These are phyloP conservation scores for Leistus spinibarbis DNA, from an alignment of 2,888 invertebrate genomes.

Conservation along the genomic window DNA sequence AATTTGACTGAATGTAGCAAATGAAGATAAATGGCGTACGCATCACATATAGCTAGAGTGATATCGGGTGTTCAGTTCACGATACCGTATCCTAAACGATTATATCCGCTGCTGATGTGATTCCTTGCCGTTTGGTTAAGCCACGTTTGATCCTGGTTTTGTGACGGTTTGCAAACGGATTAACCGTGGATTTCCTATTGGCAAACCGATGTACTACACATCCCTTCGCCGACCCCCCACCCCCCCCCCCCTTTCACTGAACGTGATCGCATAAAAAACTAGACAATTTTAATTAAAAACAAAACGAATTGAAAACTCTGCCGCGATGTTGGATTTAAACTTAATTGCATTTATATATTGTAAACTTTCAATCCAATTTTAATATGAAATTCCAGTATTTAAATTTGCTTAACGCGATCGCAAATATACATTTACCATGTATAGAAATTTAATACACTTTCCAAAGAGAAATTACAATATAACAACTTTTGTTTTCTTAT, in stretches of 20 bases:
- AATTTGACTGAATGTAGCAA: no score
- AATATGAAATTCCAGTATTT: not conserved
- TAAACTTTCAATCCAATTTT: not conserved
- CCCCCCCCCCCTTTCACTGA: not conserved
- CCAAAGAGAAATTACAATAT: no score
- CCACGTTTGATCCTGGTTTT: conserved; percentile 31
- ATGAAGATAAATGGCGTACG: no score
- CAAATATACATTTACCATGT: not conserved
- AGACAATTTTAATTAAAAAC: not conserved
- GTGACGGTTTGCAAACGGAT: conserved; percentile 15
- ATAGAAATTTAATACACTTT: no score
- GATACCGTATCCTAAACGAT: not conserved
- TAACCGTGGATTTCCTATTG: conserved; percentile 3
- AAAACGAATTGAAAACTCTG: not conserved
- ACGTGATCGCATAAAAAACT: not conserved
- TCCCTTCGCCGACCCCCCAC: not conserved
- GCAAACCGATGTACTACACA: not conserved
- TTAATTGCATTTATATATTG: not conserved
- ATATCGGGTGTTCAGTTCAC: not conserved
- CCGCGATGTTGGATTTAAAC: not conserved
- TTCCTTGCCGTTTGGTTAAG: conserved; percentile 19
- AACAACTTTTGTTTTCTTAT: no score
- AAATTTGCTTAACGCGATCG: no score
- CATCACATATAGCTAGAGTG: no score
- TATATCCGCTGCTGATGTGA: conserved; percentile 1